phyloP scores from a whole-genome alignment of 2,797 vertebrate species.

The Myotis planiceps region DNA sequence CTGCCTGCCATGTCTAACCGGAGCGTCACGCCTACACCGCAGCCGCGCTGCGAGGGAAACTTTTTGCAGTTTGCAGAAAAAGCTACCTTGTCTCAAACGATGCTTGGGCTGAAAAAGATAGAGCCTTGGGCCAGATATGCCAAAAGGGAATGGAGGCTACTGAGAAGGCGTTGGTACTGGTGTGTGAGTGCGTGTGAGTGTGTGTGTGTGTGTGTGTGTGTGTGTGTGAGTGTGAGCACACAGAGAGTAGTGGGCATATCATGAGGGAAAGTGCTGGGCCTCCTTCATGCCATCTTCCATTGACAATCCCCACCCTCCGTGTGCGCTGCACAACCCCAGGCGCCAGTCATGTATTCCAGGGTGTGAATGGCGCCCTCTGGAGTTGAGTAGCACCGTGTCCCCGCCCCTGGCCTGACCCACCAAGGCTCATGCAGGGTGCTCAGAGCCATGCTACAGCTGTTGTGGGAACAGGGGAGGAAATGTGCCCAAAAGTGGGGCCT shows the following conservation, averaged over 20 bases:
- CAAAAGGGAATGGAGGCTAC: background rate
- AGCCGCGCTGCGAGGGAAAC: background rate
- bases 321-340: background rate
- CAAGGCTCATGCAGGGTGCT: background rate
- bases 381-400: rapidly evolving
- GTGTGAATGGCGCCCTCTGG: background rate
- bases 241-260: background rate
- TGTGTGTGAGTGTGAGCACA: too few species aligned
- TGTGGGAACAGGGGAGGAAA: background rate
- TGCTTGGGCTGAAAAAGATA: background rate
- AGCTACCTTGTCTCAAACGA: background rate
- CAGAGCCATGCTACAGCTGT: background rate
- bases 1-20: slow-evolving; percentile 19
- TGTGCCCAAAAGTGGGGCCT: background rate
- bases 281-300: background rate
- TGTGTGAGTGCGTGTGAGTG: rapidly evolving
- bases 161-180: too few species aligned
- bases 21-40: background rate
- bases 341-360: rapidly evolving
- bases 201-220: too few species aligned
- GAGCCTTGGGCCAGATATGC: background rate
- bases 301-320: background rate
- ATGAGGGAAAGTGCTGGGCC: background rate
- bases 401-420: background rate
- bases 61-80: slow-evolving; percentile 37